Base-by-base conservation (phyloP, 2,888 invertebrate species). In the Melieria omissa region DNA sequence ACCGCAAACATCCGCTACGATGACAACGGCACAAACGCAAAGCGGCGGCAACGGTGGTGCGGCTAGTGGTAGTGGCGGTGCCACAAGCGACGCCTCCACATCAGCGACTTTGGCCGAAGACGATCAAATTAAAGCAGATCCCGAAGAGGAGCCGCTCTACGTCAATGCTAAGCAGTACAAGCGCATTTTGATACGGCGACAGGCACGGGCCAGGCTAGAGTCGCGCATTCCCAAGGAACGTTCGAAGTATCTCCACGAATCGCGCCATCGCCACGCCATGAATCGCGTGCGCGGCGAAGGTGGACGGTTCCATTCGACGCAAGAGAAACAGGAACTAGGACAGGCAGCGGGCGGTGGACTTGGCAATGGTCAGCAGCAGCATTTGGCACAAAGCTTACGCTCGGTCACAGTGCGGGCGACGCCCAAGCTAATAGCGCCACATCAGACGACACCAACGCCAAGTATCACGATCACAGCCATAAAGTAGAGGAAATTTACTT, bases 81-180 rank as follows among this genome's bases (percentile, higher is more conserved):
- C 66, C 16, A 29, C 70, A 12, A 73, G 73, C 5, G 77, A 73
- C 45, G 62, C 70, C 0, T 44, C 75, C 65, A 78, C 78, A 64
- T 68, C 80, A 5, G 78, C 78, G 58, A 77, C 78, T 41, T 62
- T 73, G 16, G 79, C 79, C 54, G 81, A 81, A 68, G 83, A 83
- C 52, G 82, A 82, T 70, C 78, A 75, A 65, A 78, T 73, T 44
- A 82, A 85, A 62, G 83, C 82, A 0, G 87, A 87, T 66, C 81
- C 83, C 0, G 98, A 98, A 84, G 98, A 98, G 83, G 98, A 98
- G 82, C 96, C 99, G 0, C 88, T 99, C 16, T 99, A 99, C 85
- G 99, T 99, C 0, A 99, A 99, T 88, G 98, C 98, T 41, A 95
- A 98, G 82, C 99, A 99, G 86, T 99, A 99, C 88, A 93, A 97